These are phyloP conservation scores for Ceyx margarethae DNA, from an alignment of 2,113 vertebrate species.

Conservation along the genomic window DNA sequence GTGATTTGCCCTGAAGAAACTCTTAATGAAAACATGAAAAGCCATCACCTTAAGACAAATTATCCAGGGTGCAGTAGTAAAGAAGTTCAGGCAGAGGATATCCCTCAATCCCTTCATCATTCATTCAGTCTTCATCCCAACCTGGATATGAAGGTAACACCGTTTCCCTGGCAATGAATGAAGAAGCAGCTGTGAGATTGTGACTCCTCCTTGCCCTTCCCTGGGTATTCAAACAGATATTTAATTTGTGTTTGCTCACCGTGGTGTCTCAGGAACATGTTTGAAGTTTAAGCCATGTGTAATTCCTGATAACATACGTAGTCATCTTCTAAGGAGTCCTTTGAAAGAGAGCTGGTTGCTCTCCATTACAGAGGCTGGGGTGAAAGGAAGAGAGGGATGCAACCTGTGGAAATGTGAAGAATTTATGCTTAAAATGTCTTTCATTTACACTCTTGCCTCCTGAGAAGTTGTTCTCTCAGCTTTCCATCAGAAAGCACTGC, in stretches of 20 bases:
- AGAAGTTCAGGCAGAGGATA: not conserved
- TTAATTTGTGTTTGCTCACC: not conserved
- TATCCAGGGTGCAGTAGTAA: not conserved
- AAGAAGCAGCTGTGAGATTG: not conserved
- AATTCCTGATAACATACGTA: not conserved
- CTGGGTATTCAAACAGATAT: not conserved
- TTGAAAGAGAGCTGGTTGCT: not conserved
- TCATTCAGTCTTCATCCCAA: not conserved
- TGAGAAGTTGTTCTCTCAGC: not conserved
- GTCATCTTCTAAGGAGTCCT: not conserved
- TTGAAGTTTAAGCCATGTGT: not conserved
- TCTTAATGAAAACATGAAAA: not conserved
- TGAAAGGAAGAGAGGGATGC: not conserved
- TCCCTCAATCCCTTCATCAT: too few species aligned
- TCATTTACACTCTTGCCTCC: not conserved
- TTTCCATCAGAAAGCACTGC: not conserved
- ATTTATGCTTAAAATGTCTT: not conserved
- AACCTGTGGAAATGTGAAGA: not conserved
- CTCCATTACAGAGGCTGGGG: not conserved
- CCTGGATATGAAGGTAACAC: not conserved
- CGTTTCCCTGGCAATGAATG: not conserved
- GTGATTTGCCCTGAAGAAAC: not conserved
- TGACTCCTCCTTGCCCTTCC: not conserved
- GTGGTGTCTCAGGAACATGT: not conserved
- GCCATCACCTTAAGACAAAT: not conserved